A percentile compares a stretch with the other conserved stretches of the same genome.
Evolutionary conservation across 2,888 invertebrate genomes (phyloP).

Genomic region (Cryptus viduatorius): DNA sequence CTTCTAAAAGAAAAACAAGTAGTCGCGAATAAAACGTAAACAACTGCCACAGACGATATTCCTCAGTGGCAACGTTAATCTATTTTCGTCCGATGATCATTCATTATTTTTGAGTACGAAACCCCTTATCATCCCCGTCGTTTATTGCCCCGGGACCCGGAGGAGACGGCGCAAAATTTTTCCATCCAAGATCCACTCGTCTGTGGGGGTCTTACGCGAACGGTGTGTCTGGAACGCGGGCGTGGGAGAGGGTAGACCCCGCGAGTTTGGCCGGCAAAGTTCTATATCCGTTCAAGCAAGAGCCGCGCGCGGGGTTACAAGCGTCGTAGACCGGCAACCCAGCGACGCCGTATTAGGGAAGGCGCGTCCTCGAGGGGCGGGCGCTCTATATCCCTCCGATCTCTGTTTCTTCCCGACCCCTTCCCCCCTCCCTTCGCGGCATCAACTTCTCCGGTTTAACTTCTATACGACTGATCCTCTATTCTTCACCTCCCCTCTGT

Average conservation of each 20-base stretch:
- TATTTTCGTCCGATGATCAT: no score
- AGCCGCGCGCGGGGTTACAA: slow-evolving; percentile 44
- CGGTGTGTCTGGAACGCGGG: slow-evolving; percentile 55
- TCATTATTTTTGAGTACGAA: no score
- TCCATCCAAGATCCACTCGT: slow-evolving; percentile 18
- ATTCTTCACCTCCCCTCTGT: not conserved
- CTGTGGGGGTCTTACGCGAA: slow-evolving; percentile 27
- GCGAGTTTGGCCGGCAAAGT: slow-evolving; percentile 51
- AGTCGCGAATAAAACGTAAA: slow-evolving; percentile 68
- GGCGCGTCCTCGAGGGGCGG: slow-evolving; percentile 84
- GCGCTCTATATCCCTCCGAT: slow-evolving; percentile 75
- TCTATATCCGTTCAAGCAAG: slow-evolving; percentile 66
- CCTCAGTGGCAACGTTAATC: no score
- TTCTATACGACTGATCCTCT: slow-evolving; percentile 1
- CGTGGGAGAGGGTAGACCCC: slow-evolving; percentile 53
- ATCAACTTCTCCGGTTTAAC: slow-evolving; percentile 18
- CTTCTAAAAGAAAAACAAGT: no score
- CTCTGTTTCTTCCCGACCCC: slow-evolving; percentile 59
- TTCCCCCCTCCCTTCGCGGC: not conserved
- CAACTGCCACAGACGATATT: slow-evolving; percentile 66
- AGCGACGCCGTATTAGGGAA: slow-evolving; percentile 84
- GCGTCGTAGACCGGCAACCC: slow-evolving; percentile 77
- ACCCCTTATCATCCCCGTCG: no score
- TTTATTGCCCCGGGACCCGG: slow-evolving; percentile 1
- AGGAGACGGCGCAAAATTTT: slow-evolving; percentile 34